These are phyloP conservation scores for Hydropsyche betteni DNA, from an alignment of 2,888 invertebrate species.

Conservation along the genomic window DNA sequence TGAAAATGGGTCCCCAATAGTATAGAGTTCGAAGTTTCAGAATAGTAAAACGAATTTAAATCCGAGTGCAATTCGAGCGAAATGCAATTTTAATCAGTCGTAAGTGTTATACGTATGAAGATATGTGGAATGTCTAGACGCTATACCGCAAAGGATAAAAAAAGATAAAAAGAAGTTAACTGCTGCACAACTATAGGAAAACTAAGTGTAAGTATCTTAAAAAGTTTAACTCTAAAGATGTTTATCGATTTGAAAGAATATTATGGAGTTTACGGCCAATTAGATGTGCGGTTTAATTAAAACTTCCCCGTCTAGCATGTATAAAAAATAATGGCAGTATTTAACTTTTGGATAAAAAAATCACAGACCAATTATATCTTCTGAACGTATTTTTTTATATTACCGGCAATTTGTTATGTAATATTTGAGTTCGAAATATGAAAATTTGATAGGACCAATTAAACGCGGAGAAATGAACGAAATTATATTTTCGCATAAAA, in stretches of 20 bases:
- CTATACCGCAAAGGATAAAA: not conserved
- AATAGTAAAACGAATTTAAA: too few species aligned
- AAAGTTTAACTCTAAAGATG: constrained; percentile 1
- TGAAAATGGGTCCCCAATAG: too few species aligned
- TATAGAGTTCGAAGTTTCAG: too few species aligned
- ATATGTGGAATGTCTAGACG: constrained; percentile 18
- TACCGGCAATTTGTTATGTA: too few species aligned
- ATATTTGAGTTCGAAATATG: not conserved
- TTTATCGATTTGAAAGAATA: not conserved
- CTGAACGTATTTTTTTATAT: too few species aligned
- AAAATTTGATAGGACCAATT: constrained; percentile 8
- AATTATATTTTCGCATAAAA: not conserved
- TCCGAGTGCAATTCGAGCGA: not conserved
- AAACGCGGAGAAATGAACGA: not conserved
- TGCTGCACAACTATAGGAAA: constrained; percentile 9
- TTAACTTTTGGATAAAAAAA: too few species aligned
- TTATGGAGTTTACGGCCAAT: too few species aligned
- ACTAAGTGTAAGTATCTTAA: constrained; percentile 3
- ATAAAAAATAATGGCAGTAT: too few species aligned
- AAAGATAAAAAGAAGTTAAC: not conserved
- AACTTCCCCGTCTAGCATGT: too few species aligned
- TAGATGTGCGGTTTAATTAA: too few species aligned
- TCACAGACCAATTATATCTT: too few species aligned
- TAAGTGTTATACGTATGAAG: constrained; percentile 1
- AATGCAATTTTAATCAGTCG: not conserved